Conservation (phyloP, 2,113 vertebrate genomes). For the Scopus umbretta region DNA sequence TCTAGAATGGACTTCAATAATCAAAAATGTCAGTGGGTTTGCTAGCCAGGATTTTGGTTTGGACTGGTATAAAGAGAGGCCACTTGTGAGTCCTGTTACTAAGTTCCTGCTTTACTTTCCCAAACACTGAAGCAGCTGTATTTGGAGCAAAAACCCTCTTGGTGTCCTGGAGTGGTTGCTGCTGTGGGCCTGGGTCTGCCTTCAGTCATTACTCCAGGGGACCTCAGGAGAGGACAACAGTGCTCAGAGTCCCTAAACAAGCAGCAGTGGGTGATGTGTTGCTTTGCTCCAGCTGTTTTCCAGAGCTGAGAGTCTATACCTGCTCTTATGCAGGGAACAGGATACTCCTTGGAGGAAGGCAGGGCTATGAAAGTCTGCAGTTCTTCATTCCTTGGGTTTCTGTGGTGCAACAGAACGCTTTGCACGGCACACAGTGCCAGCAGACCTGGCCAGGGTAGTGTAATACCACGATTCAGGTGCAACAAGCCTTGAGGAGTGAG, state of each 20-base stretch:
- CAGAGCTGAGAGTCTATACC: not conserved
- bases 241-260: not conserved
- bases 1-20: not conserved
- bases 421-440: not conserved
- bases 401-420: not conserved
- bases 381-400: not conserved
- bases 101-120: not conserved
- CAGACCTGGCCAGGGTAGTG: not conserved
- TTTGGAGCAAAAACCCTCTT: not conserved
- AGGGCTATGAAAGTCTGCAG: not conserved
- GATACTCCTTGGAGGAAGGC: not conserved
- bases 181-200: not conserved
- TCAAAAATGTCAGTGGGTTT: not conserved
- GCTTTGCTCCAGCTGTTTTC: not conserved
- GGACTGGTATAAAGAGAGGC: not conserved
- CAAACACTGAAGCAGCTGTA: not conserved
- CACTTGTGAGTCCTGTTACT: not conserved
- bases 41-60: not conserved
- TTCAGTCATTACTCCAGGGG: not conserved
- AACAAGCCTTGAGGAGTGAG: not conserved
- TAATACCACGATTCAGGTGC: not conserved
- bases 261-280: accelerated
- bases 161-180: not conserved
- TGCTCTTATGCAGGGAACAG: accelerated
- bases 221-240: not conserved